Percentiles rank a stretch among this genome's conserved stretches.
Conservation (phyloP, 2,797 vertebrate genomes). For the Gouania willdenowi region DNA sequence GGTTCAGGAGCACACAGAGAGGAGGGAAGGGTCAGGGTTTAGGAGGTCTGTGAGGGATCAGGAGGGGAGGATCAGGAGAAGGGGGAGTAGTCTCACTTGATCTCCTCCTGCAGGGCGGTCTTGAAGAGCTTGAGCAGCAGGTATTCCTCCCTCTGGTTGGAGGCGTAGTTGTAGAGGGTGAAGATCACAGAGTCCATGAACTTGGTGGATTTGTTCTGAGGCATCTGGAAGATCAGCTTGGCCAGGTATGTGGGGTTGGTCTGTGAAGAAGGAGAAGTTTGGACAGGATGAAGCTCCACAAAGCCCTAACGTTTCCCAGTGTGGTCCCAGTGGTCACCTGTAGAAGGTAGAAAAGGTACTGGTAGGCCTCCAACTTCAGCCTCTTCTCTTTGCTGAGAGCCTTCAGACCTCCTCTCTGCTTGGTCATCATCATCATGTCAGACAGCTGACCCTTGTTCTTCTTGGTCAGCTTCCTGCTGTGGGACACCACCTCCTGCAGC, state of each 20-base stretch:
- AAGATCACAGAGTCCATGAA: constrained; percentile 99
- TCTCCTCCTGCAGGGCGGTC: constrained; percentile 94
- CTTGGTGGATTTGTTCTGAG: constrained; percentile 97
- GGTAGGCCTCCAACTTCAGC: constrained; percentile 92
- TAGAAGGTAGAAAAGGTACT: constrained; percentile 91
- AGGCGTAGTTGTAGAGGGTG: constrained; percentile 96
- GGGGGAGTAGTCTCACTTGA: constrained; percentile 90
- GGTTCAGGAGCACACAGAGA: not conserved
- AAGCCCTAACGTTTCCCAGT: no score
- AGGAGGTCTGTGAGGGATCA: not conserved
- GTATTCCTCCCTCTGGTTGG: constrained; percentile 96
- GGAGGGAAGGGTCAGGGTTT: not conserved
- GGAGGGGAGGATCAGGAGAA: no score
- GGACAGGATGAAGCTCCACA: not conserved
- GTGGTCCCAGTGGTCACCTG: constrained; percentile 65
- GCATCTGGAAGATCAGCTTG: constrained; percentile 99
- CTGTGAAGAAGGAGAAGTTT: constrained; percentile 47
- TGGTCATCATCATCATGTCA: constrained; percentile 98
- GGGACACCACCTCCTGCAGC: constrained; percentile 96
- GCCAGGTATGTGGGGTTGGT: constrained; percentile 96
- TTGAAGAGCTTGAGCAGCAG: constrained; percentile 93
- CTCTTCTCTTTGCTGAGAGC: constrained; percentile 97
- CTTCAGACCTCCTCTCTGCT: constrained; percentile 93
- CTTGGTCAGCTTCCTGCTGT: constrained; percentile 97
- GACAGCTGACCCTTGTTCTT: constrained; percentile 96